Base-by-base conservation (phyloP, 2,113 vertebrate species). In the Strix aluco region DNA sequence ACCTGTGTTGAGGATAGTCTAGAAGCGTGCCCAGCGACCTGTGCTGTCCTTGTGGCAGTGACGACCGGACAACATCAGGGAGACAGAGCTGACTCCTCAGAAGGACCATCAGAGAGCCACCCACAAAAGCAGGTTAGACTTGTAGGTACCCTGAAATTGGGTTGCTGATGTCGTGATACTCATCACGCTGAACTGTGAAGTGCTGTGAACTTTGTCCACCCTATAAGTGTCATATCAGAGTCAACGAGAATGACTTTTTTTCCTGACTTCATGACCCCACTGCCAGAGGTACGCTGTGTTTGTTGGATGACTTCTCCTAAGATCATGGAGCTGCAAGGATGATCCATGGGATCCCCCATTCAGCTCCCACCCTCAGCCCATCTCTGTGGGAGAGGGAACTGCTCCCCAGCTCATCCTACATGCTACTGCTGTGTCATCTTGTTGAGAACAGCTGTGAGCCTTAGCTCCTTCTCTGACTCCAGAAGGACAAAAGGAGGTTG, bases 181-280 rank as follows among this genome's bases (percentile, higher is more conserved):
- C 11, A 10, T 47, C 4, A 0, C 29, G 7, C 18, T n/a, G 14
- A 32, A 30, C n/a, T 19, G 1, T n/a, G 27, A 71, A 69, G 54
- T 38, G 14, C 51, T 58, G 5, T 47, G 38, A 86, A 61, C 70
- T 92, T 69, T 57, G 23, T 71, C 32, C n/a, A 13, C 15, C 46
- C 26, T 44, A 8, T 34, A 34, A 26, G 22, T 25, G 25, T 47
- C 40, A 3, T 30, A 12, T n/a, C 4, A 16, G 40, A 66, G 22
- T 38, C 29, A 47, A 81, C n/a, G 57, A 59, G 63, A 70, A 57
- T 10, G 2, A 23, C 15, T 5, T 30, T 44, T 63, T 54, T 22
- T 0, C 3, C 51, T 26, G n/a, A 32, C 16, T 79, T 59, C 0
- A 1, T 75, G 62, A 55, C n/a, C 13, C 13, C 6, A 0, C 54